Base-by-base conservation (phyloP, 2,888 invertebrate species). In the Patella depressa region DNA sequence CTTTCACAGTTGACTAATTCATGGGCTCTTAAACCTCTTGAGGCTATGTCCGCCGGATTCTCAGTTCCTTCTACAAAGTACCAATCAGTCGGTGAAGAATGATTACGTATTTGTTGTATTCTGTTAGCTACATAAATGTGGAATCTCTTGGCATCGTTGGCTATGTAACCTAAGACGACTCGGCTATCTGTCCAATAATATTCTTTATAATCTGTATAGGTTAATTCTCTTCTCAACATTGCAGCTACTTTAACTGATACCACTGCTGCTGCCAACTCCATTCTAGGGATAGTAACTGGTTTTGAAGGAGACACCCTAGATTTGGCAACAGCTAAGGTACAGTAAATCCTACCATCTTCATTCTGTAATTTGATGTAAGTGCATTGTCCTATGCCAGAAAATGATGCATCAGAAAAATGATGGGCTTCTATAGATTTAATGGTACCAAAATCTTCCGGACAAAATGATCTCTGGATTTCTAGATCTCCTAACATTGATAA, bases 1-100 rank as follows among this genome's bases (percentile, higher is more conserved):
- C 19, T 5, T n/a, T 65, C 24, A 65, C 24, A 24, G 4, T 19
- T 65, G 3, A 65, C 65, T 19, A 65, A 14, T 19, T 24, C 65
- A 17, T n/a, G 69, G n/a, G 74, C 24, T 11, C 74, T 59, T 15
- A 57, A 19, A 0, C 81, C 79, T 74, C 82, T 72, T 3, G 81
- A 81, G 7, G 78, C 81, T 15, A 73, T 55, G 29, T 53, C 73
- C 0, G 53, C 73, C 7, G 29, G 17, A 55, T 53, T 76, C 17
- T 72, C 4, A 17, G 72, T 55, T 24, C 53, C 54, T 53, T 72
- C n/a, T 65, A 65, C 14, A 14, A 19, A 24, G 24, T 19, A 19
- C 65, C 65, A 65, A 17, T 53, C 15, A 65, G 19, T 19, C 11
- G 65, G 65, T 3, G 65, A 19, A 65, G 65, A 12, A 14, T 65